Conservation (phyloP, 2,888 invertebrate genomes). For the Schrankia costaestrigalis region DNA sequence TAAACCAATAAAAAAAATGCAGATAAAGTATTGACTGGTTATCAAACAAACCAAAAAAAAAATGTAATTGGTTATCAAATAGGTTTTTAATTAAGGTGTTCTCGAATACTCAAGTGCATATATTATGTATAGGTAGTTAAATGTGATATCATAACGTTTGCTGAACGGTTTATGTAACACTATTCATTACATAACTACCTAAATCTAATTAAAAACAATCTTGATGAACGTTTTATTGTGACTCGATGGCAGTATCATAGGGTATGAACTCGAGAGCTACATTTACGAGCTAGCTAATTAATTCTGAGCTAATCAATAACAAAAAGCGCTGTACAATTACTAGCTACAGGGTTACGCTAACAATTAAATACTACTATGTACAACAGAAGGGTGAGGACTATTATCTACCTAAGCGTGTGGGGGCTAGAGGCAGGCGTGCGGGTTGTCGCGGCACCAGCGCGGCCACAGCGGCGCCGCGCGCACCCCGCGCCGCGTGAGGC, state of each 20-base stretch:
- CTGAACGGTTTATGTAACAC: slow-evolving; percentile 31
- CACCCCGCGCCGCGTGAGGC: slow-evolving; percentile 83
- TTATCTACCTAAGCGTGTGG: slow-evolving; percentile 7
- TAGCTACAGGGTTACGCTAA: slow-evolving; percentile 39
- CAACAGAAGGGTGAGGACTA: no score
- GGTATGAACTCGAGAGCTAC: slow-evolving; percentile 8
- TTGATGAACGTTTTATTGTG: slow-evolving; percentile 19
- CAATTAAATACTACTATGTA: slow-evolving; percentile 36
- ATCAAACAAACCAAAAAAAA: no score
- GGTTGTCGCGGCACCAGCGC: slow-evolving; percentile 88
- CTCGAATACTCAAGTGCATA: no score
- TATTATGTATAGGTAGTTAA: no score
- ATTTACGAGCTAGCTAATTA: slow-evolving; percentile 25
- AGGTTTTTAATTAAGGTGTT: no score
- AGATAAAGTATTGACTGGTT: no score
- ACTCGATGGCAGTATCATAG: slow-evolving; percentile 24
- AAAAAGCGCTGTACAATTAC: slow-evolving; percentile 49
- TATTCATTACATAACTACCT: slow-evolving; percentile 31
- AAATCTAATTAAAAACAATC: slow-evolving; percentile 15
- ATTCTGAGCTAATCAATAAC: no score
- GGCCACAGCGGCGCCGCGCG: slow-evolving; percentile 88
- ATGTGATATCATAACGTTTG: no score
- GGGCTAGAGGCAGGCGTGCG: slow-evolving; percentile 84
- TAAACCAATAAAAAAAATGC: no score
- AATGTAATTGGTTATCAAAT: no score